A percentile compares a stretch with the other conserved stretches of the same genome.
Evolutionary conservation across 2,888 invertebrate genomes (phyloP).

Genomic region (Dichetophora obliterata): DNA sequence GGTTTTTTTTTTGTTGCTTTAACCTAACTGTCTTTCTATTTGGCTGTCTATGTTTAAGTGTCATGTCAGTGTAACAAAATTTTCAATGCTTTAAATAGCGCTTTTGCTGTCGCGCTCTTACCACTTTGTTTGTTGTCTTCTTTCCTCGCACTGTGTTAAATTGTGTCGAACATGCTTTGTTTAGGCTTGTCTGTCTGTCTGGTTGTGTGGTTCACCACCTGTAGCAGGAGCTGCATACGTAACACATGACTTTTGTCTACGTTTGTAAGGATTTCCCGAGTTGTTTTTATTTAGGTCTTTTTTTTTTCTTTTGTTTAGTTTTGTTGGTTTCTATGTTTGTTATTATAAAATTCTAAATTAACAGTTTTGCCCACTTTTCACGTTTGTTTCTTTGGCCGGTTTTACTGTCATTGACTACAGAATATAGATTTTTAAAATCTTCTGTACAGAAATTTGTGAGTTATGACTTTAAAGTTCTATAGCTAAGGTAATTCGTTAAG

Average conservation of each 20-base stretch:
- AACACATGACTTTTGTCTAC: not conserved
- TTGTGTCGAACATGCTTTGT: not conserved
- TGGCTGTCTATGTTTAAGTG: not conserved
- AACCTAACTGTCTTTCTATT: not conserved
- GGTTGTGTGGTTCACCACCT: constrained; percentile 10
- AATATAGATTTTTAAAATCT: too few species aligned
- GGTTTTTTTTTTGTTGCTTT: too few species aligned
- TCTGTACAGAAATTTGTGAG: too few species aligned
- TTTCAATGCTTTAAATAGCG: too few species aligned
- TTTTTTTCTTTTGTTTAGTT: not conserved
- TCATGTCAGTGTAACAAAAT: too few species aligned
- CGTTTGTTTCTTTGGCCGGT: not conserved
- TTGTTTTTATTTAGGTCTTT: not conserved
- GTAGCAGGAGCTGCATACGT: not conserved
- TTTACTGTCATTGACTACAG: not conserved
- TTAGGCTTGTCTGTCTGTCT: not conserved
- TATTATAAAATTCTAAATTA: not conserved
- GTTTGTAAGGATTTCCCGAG: not conserved
- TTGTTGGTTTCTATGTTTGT: not conserved
- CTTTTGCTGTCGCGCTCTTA: not conserved
- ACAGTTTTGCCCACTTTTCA: not conserved
- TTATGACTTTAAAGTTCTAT: too few species aligned
- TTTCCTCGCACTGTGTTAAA: not conserved
- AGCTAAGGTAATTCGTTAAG: too few species aligned
- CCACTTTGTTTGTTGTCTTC: not conserved